Conservation (phyloP, 2,113 vertebrate species). For the Myanophis thanlyinensis region DNA sequence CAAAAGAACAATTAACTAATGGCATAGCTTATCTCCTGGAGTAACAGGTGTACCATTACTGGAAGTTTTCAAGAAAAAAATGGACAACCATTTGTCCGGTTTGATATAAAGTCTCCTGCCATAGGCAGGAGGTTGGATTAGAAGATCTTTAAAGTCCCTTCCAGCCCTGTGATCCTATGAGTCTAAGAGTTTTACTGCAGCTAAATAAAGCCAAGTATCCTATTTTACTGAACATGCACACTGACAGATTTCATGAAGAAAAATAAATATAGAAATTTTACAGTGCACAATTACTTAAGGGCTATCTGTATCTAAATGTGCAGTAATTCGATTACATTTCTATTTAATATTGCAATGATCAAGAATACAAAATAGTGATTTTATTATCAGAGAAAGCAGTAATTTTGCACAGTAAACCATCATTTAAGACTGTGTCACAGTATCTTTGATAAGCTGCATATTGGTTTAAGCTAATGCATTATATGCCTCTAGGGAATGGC, state of each 20-base stretch:
- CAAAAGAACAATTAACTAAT: neutral
- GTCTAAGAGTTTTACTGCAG: neutral
- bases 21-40: neutral
- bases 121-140: neutral
- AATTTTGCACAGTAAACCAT: conserved; percentile 78
- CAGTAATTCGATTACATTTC: conserved; percentile 91
- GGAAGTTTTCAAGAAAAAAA: neutral
- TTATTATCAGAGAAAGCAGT: conserved; percentile 83
- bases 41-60: neutral
- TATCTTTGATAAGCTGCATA: conserved; percentile 77
- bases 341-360: conserved; percentile 93
- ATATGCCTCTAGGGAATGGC: conserved; percentile 77
- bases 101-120: neutral
- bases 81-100: neutral
- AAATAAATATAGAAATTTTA: conserved; percentile 73
- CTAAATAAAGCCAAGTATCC: conserved; percentile 39
- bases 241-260: conserved; percentile 48
- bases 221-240: conserved; percentile 53
- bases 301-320: conserved; percentile 86
- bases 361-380: conserved; percentile 88
- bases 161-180: neutral
- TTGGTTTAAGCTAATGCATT: conserved; percentile 83
- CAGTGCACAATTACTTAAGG: conserved; percentile 78
- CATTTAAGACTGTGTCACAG: conserved; percentile 79
- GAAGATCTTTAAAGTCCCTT: neutral